A percentile compares a stretch with the other conserved stretches of the same genome.
Conservation (phyloP, 2,113 vertebrate species). For the Chloebia gouldiae region DNA sequence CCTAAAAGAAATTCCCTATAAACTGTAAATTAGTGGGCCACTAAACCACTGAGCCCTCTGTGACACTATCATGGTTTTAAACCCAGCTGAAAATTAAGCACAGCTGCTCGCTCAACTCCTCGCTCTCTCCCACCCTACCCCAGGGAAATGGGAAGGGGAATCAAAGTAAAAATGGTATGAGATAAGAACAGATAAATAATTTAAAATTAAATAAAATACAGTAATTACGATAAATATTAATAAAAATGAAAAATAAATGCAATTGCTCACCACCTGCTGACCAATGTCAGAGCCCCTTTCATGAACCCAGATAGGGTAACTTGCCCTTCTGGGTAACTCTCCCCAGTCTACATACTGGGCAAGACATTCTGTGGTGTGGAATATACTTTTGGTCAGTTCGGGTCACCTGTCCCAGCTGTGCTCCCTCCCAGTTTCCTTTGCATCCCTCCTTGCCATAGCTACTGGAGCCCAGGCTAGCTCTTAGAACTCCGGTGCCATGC, state of each 20-base stretch:
- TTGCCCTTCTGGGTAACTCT: background rate
- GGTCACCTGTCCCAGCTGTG: background rate
- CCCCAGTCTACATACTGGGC: too few relatives aligned
- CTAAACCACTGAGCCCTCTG: background rate
- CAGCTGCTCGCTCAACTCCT: background rate
- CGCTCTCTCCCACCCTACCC: accelerated
- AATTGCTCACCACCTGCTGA: background rate
- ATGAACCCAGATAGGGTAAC: too few relatives aligned
- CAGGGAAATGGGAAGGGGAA: background rate
- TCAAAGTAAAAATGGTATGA: background rate
- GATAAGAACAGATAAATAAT: background rate
- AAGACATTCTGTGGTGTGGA: background rate
- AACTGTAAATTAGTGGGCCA: background rate
- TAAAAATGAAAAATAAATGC: background rate
- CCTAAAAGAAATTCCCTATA: background rate
- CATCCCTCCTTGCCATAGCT: background rate
- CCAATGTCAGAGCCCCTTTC: background rate
- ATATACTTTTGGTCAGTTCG: accelerated
- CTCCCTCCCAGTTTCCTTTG: background rate
- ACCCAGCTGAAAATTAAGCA: background rate
- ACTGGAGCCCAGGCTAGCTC: too few relatives aligned
- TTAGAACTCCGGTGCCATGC: too few relatives aligned
- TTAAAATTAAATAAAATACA: background rate
- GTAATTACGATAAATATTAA: background rate
- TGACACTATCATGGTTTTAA: background rate